phyloP scores from a whole-genome alignment of 2,113 vertebrate species.

The Athene noctua region DNA sequence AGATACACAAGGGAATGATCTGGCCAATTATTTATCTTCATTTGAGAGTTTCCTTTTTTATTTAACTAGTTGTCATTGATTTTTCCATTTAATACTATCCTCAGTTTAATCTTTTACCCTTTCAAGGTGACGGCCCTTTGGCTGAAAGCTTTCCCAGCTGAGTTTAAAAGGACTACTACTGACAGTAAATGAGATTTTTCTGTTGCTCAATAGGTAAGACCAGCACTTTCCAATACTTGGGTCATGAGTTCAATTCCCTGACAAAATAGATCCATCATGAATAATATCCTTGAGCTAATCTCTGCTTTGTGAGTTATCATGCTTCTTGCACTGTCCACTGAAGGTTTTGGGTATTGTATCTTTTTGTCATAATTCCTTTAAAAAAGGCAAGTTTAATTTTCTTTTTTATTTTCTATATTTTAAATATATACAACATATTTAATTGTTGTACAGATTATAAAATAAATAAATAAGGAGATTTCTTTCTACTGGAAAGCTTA shows the following conservation, averaged over 20 bases:
- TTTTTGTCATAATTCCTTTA: neutral
- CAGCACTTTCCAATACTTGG: conserved; percentile 15
- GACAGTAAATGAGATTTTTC: conserved; percentile 27
- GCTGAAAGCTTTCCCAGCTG: conserved; percentile 43
- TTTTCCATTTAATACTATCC: conserved; percentile 42
- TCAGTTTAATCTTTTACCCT: conserved; percentile 42
- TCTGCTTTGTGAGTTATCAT: neutral
- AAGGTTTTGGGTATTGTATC: neutral
- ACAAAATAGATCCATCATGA: conserved; percentile 37
- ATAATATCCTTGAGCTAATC: conserved; percentile 16
- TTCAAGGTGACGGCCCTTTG: conserved; percentile 33
- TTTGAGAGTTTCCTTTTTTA: conserved; percentile 19
- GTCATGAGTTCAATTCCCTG: conserved; percentile 38
- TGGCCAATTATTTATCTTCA: conserved; percentile 27
- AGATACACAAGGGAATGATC: conserved; percentile 1
- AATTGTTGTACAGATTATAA: neutral
- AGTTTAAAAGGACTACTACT: conserved; percentile 2
- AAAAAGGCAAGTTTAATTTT: neutral
- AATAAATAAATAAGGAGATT: neutral
- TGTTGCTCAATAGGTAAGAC: conserved; percentile 11
- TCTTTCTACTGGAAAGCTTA: neutral
- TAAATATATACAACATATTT: neutral
- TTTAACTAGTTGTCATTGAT: conserved; percentile 53
- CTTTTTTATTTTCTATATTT: neutral
- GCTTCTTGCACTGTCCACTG: neutral